Evolutionary conservation across 2,113 vertebrate genomes (phyloP).

Genomic region (Spilogale gracilis): DNA sequence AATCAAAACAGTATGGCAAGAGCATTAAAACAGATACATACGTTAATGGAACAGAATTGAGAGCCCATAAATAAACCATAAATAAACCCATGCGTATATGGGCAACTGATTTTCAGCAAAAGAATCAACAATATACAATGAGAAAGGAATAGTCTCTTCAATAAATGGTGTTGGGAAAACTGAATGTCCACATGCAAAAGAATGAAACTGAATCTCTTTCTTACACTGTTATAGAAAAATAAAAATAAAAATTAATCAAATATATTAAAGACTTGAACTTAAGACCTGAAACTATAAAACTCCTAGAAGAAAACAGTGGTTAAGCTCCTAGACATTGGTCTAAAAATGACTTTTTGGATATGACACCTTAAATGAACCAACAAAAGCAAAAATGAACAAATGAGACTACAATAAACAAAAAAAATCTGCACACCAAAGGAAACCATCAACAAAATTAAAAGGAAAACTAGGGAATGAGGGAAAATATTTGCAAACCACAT

Average conservation of each 20-base stretch:
- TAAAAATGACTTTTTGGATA: neutral
- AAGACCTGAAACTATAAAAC: neutral
- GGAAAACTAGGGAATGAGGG: neutral
- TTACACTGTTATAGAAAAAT: neutral
- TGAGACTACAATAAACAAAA: neutral
- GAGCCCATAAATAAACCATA: neutral
- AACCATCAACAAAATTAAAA: neutral
- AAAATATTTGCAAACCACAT: neutral
- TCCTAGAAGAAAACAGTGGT: neutral
- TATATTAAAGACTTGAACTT: neutral
- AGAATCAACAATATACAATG: neutral
- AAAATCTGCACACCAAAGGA: neutral
- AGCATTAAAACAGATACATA: neutral
- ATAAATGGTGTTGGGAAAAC: neutral
- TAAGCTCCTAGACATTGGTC: neutral
- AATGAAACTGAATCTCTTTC: neutral
- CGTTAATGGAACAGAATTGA: neutral
- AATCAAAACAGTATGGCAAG: neutral
- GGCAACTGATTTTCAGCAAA: neutral
- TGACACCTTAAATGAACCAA: neutral
- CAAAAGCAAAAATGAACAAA: neutral
- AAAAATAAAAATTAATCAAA: neutral
- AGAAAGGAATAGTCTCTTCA: neutral
- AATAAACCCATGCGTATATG: neutral
- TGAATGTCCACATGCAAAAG: neutral